Evolutionary conservation across 1,140 invertebrate species (phyloP).

Genomic region (Drosophila equinoxialis): DNA sequence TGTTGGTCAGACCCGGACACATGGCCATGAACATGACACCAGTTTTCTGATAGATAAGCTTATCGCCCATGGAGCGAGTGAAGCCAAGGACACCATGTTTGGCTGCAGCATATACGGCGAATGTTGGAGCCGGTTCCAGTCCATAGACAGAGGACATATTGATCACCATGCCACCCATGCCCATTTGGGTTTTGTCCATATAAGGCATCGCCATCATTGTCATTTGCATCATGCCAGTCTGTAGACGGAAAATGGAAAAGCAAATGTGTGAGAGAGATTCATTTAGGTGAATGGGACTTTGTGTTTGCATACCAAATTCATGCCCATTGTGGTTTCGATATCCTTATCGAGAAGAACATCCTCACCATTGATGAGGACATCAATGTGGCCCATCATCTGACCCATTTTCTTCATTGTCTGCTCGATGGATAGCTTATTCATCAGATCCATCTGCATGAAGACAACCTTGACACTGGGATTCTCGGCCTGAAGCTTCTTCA

Average conservation of each 20-base stretch:
- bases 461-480: conserved; percentile 53
- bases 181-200: conserved; percentile 86
- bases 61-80: conserved; percentile 82
- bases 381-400: conserved; percentile 62
- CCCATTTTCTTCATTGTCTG: conserved; percentile 62
- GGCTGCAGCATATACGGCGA: conserved; percentile 83
- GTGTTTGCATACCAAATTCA: conserved; percentile 67
- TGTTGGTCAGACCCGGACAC: conserved; percentile 70
- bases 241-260: not conserved
- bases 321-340: conserved; percentile 67
- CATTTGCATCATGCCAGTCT: conserved; percentile 70
- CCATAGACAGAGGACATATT: conserved; percentile 87
- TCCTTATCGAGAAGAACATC: conserved; percentile 75
- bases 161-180: conserved; percentile 86
- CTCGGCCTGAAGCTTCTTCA: conserved; percentile 68
- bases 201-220: conserved; percentile 64
- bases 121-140: conserved; percentile 75
- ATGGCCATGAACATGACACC: conserved; percentile 71
- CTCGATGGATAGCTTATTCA: conserved; percentile 65
- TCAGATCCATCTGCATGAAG: conserved; percentile 70
- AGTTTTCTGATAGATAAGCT: conserved; percentile 59
- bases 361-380: conserved; percentile 75
- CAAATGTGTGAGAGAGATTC: not conserved
- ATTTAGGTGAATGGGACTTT: not conserved
- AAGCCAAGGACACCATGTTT: conserved; percentile 84